Evolutionary conservation across 2,113 vertebrate species (phyloP).

Genomic region (Cyanistes caeruleus): DNA sequence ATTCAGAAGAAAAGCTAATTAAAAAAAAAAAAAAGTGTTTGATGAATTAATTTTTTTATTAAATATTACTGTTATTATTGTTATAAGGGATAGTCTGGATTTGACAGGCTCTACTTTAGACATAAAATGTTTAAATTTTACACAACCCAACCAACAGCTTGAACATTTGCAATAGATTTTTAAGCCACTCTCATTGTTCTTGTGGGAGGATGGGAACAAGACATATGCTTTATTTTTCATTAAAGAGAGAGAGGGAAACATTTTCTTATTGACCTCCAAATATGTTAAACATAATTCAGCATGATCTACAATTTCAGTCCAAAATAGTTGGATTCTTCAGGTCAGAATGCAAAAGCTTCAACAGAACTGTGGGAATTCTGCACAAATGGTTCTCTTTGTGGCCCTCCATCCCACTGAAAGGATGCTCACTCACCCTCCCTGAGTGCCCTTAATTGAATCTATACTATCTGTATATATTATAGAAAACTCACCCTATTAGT

Average conservation of each 20-base stretch:
- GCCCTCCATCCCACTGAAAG: neutral
- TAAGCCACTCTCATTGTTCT: neutral
- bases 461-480: neutral
- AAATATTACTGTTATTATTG: neutral
- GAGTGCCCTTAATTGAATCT: neutral
- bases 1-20: neutral
- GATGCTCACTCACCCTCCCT: neutral
- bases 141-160: neutral
- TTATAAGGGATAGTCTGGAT: neutral
- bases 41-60: neutral
- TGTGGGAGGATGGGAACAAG: neutral
- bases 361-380: neutral
- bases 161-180: neutral
- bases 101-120: neutral
- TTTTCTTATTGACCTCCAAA: neutral
- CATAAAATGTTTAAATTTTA: neutral
- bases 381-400: neutral
- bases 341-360: neutral
- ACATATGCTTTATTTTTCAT: neutral
- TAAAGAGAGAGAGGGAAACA: neutral
- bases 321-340: neutral
- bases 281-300: neutral
- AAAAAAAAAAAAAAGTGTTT: neutral
- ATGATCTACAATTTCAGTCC: neutral
- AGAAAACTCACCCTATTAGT: neutral